These are phyloP conservation scores for Ceraclea dissimilis DNA, from an alignment of 2,888 invertebrate species.

Conservation along the genomic window DNA sequence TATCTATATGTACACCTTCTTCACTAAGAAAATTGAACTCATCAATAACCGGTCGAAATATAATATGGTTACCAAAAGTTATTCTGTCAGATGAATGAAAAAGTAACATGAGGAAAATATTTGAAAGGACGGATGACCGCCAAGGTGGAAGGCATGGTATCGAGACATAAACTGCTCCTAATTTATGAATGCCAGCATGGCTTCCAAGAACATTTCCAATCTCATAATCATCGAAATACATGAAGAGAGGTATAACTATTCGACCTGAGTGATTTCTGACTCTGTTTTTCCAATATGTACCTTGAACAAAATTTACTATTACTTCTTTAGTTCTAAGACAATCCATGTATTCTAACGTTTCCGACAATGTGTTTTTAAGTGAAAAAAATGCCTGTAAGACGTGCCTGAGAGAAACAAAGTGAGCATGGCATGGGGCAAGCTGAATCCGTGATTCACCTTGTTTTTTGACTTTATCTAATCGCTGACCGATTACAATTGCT, in stretches of 20 bases:
- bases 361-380: neutral
- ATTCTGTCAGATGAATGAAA: neutral
- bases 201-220: conserved; percentile 2
- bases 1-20: neutral
- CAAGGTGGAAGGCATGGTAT: neutral
- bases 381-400: neutral
- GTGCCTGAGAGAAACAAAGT: neutral
- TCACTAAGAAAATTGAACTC: neutral
- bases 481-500: neutral
- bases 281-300: neutral
- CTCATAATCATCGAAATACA: neutral
- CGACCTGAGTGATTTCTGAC: neutral
- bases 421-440: neutral
- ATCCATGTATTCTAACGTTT: neutral
- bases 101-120: neutral
- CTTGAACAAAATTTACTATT: neutral
- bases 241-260: neutral
- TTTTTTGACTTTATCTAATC: neutral
- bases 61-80: neutral
- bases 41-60: neutral
- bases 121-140: neutral
- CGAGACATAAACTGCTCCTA: neutral
- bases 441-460: neutral
- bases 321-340: neutral
- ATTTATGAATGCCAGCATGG: neutral